phyloP scores from a whole-genome alignment of 2,888 invertebrate species.

The Zygothrica quintamaculata region DNA sequence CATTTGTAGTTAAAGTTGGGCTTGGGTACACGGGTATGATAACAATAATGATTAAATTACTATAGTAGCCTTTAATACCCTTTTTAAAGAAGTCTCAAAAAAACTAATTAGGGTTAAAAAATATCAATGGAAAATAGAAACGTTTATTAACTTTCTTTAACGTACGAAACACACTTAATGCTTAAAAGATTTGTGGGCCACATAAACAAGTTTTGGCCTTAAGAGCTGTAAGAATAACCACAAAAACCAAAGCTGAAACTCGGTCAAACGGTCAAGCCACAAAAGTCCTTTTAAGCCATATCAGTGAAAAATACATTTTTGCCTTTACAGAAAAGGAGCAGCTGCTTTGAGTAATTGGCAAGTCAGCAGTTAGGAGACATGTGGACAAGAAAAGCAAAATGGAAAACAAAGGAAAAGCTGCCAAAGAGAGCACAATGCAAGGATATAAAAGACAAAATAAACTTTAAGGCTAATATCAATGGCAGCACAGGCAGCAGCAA shows the following conservation, averaged over 20 bases:
- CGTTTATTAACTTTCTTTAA: too few relatives aligned
- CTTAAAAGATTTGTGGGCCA: constrained; percentile 9
- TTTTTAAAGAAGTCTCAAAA: too few relatives aligned
- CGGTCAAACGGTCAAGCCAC: constrained; percentile 49
- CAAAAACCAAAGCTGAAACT: constrained; percentile 30
- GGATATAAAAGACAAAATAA: constrained; percentile 9
- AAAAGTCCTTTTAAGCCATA: constrained; percentile 33
- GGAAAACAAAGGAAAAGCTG: constrained; percentile 15
- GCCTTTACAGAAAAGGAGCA: background rate
- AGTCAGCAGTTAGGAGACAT: constrained; percentile 51
- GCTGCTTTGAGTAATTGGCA: constrained; percentile 64
- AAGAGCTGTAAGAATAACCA: constrained; percentile 4
- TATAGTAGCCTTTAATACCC: too few relatives aligned
- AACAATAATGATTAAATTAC: too few relatives aligned
- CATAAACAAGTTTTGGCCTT: constrained; percentile 10
- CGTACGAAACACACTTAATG: background rate
- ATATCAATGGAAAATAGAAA: too few relatives aligned
- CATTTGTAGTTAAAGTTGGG: too few relatives aligned
- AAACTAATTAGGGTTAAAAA: too few relatives aligned
- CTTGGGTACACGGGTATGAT: too few relatives aligned
- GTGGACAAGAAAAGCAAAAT: constrained; percentile 10
- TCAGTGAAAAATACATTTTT: constrained; percentile 33
- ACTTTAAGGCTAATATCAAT: constrained; percentile 6
- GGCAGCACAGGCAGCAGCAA: constrained; percentile 8
- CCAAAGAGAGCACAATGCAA: too few relatives aligned